Evolutionary conservation across 2,113 vertebrate species (phyloP).

Genomic region (Rhea pennata): DNA sequence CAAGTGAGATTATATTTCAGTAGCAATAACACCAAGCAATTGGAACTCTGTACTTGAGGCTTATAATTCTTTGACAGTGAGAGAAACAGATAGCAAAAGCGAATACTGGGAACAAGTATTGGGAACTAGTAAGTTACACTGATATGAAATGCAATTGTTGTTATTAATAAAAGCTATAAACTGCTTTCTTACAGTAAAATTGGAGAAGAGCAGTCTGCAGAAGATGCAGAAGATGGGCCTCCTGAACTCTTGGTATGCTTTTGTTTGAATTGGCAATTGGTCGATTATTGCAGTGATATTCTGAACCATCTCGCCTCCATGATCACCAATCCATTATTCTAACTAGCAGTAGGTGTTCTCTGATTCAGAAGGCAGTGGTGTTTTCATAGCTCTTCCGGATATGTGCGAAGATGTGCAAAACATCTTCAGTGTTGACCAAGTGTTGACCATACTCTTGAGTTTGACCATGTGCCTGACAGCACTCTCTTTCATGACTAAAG

Average conservation of each 20-base stretch:
- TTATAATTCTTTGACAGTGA: neutral
- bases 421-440: neutral
- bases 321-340: neutral
- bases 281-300: neutral
- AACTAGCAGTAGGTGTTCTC: neutral
- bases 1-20: neutral
- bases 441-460: neutral
- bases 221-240: conserved; percentile 92
- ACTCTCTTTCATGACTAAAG: too few relatives aligned
- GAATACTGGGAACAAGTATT: neutral
- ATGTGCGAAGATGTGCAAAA: neutral
- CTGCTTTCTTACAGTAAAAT: conserved; percentile 86
- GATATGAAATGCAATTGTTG: neutral
- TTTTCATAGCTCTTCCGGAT: neutral
- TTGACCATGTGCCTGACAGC: neutral
- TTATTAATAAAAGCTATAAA: neutral
- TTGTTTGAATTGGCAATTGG: neutral
- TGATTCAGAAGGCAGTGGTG: neutral
- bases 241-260: conserved; percentile 89
- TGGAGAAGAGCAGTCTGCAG: conserved; percentile 94
- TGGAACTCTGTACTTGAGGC: neutral
- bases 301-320: neutral
- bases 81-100: neutral
- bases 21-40: neutral
- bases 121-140: neutral